A percentile compares a stretch with the other conserved stretches of the same genome.
phyloP scores from a whole-genome alignment of 30 jellyfish, hydroid and myxozoan species.

The Hydractinia echinata region DNA sequence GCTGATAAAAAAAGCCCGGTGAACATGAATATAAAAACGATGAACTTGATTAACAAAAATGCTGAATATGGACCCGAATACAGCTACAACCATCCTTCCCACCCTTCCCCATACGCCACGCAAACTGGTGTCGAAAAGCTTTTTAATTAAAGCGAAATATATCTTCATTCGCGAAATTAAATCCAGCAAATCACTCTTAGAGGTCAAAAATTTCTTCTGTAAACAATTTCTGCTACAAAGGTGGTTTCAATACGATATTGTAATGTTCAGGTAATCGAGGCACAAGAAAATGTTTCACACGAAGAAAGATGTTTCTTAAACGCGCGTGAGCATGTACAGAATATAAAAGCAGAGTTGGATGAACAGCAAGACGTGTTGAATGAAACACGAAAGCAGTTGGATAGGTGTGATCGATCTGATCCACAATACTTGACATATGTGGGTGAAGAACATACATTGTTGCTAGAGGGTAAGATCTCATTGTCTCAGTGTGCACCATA shows the following conservation, averaged over 20 bases:
- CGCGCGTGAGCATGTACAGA: conserved; percentile 46
- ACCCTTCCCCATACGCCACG: no score
- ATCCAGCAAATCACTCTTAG: no score
- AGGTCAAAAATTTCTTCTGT: no score
- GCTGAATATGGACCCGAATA: no score
- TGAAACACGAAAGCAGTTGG: conserved; percentile 63
- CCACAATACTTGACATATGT: conserved; percentile 52
- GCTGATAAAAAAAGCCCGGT: no score
- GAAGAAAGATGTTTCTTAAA: conserved; percentile 53
- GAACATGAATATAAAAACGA: no score
- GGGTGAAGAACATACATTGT: conserved; percentile 63
- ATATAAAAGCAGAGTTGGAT: conserved; percentile 29
- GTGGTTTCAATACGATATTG: neutral
- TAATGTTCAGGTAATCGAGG: conserved; percentile 42
- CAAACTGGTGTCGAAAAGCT: no score
- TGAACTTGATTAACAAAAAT: no score
- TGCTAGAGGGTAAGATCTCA: conserved; percentile 23
- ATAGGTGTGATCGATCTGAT: conserved; percentile 75
- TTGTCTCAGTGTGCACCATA: no score
- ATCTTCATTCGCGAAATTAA: no score
- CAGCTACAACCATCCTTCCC: no score
- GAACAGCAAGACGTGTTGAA: conserved; percentile 34
- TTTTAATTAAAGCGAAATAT: no score
- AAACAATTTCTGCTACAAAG: neutral
- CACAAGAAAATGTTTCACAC: conserved; percentile 49